A percentile compares a stretch with the other conserved stretches of the same genome.
phyloP scores from a whole-genome alignment of 1,140 invertebrate genomes.

The Cheumatopsyche charites region DNA sequence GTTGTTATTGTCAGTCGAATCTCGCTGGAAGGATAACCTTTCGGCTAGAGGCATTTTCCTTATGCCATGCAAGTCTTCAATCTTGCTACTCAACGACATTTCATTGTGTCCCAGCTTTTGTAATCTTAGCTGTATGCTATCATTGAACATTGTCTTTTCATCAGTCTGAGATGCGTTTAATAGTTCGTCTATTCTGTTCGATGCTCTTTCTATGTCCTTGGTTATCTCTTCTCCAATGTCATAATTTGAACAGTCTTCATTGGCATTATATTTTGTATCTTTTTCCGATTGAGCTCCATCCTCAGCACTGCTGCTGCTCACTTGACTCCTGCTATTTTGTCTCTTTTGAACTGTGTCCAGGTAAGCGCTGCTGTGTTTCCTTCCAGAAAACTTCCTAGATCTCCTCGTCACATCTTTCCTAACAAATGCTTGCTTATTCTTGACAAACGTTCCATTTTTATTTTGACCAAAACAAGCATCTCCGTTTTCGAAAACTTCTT shows the following conservation, averaged over 20 bases:
- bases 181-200: constrained; percentile 63
- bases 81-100: constrained; percentile 58
- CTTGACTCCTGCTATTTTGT: constrained; percentile 52
- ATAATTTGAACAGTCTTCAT: constrained; percentile 55
- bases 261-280: constrained; percentile 57
- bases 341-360: constrained; percentile 59
- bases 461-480: constrained; percentile 48
- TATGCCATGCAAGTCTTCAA: constrained; percentile 59
- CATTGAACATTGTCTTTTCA: not conserved
- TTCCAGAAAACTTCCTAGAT: constrained; percentile 61
- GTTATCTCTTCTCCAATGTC: constrained; percentile 63
- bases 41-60: constrained; percentile 51
- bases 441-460: constrained; percentile 64
- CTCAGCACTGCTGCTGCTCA: constrained; percentile 61
- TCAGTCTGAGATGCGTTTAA: constrained; percentile 53
- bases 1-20: constrained; percentile 58
- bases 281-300: constrained; percentile 52
- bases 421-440: constrained; percentile 65
- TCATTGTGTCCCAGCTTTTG: constrained; percentile 52
- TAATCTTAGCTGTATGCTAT: constrained; percentile 17
- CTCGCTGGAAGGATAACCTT: constrained; percentile 6
- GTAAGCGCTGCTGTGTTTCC: constrained; percentile 62
- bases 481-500: constrained; percentile 57
- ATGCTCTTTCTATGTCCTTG: constrained; percentile 61
- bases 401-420: constrained; percentile 60